Evolutionary conservation across 2,888 invertebrate species (phyloP).

Genomic region (Amphipyra tragopoginis): DNA sequence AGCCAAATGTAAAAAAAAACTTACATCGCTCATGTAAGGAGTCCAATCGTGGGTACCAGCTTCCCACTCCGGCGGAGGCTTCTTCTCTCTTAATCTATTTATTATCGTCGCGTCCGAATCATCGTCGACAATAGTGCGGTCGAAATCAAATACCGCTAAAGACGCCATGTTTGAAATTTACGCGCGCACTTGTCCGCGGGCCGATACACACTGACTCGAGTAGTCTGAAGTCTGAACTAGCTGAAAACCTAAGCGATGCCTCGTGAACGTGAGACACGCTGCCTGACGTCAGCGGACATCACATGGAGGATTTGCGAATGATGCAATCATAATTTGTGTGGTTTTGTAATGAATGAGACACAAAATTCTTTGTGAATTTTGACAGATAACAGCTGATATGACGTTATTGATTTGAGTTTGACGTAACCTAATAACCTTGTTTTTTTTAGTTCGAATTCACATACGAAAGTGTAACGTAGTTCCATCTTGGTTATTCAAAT

Average conservation of each 20-base stretch:
- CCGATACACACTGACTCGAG: conserved; percentile 60
- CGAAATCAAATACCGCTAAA: conserved; percentile 85
- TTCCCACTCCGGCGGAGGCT: conserved; percentile 84
- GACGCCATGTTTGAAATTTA: conserved; percentile 70
- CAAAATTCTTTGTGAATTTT: conserved; percentile 37
- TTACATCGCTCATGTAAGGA: conserved; percentile 86
- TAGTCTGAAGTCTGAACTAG: conserved; percentile 11
- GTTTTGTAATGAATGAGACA: conserved; percentile 10
- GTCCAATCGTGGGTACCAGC: conserved; percentile 81
- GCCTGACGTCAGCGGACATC: conserved; percentile 49
- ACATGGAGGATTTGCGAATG: conserved; percentile 49
- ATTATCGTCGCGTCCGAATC: conserved; percentile 86
- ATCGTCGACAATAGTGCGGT: conserved; percentile 82
- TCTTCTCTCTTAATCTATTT: conserved; percentile 77
- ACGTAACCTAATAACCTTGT: conserved; percentile 33
- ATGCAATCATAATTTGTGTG: conserved; percentile 60
- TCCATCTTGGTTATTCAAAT: too few relatives aligned
- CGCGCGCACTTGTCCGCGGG: conserved; percentile 64
- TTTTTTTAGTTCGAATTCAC: conserved; percentile 29
- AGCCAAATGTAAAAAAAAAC: conserved; percentile 50
- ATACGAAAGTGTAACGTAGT: too few relatives aligned
- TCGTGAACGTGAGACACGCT: conserved; percentile 34
- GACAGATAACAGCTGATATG: conserved; percentile 52
- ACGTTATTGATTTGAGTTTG: conserved; percentile 46
- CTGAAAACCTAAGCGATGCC: conserved; percentile 22